Conservation (phyloP, 2,797 vertebrate genomes). For the Chelmon rostratus region DNA sequence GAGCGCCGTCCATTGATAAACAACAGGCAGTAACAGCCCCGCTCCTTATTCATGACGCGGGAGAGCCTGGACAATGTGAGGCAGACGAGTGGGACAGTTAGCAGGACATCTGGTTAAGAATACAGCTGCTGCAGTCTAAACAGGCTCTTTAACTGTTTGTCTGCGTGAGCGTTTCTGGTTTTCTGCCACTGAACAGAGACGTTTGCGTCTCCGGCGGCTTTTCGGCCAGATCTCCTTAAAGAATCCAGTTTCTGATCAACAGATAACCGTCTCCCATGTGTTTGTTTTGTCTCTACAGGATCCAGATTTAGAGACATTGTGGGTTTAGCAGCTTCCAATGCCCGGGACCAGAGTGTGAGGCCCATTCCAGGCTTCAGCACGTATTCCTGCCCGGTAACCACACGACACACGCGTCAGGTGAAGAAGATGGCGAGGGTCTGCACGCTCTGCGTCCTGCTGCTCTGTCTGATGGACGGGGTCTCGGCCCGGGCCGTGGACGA, state of each 20-base stretch:
- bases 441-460: conserved; percentile 69
- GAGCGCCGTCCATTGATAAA: conserved; percentile 78
- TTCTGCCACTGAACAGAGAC: conserved; percentile 35
- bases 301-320: conserved; percentile 56
- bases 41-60: conserved; percentile 77
- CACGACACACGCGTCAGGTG: conserved; percentile 44
- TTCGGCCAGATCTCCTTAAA: conserved; percentile 12
- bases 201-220: conserved; percentile 35
- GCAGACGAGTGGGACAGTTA: conserved; percentile 63
- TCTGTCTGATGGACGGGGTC: conserved; percentile 66
- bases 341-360: conserved; percentile 75
- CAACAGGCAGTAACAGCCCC: conserved; percentile 76
- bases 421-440: conserved; percentile 76
- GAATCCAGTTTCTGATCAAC: conserved; percentile 39
- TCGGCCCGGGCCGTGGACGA: conserved; percentile 53
- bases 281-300: conserved; percentile 59
- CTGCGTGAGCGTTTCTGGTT: conserved; percentile 47
- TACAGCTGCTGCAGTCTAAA: conserved; percentile 73
- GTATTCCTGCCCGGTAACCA: conserved; percentile 27
- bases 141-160: conserved; percentile 35
- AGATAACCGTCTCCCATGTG: conserved; percentile 45
- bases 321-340: conserved; percentile 75
- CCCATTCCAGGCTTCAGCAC: conserved; percentile 61
- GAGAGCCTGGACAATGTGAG: conserved; percentile 75
- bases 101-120: conserved; percentile 72